Conservation (phyloP, 2,113 vertebrate genomes). For the Peromyscus californicus region DNA sequence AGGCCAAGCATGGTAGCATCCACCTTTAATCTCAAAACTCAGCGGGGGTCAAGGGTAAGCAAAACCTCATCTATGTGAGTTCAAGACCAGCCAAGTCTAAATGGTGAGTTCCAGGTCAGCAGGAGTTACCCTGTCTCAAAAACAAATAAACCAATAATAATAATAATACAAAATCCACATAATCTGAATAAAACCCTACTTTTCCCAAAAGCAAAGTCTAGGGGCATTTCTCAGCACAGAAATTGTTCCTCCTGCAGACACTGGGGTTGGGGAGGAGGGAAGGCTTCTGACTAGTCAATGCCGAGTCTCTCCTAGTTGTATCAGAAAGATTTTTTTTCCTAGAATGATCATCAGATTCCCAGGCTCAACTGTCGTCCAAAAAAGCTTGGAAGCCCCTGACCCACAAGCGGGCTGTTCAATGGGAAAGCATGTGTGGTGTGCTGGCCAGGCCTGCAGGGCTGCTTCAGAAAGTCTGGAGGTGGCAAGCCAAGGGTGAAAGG, state of each 20-base stretch:
- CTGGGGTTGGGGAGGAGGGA: neutral
- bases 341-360: neutral
- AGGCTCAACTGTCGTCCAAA: neutral
- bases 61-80: neutral
- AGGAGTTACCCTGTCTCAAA: neutral
- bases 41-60: neutral
- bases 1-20: neutral
- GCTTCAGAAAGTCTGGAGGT: neutral
- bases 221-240: neutral
- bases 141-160: neutral
- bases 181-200: neutral
- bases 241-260: neutral
- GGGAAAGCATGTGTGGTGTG: neutral
- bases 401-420: neutral
- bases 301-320: neutral
- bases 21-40: neutral
- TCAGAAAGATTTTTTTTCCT: neutral
- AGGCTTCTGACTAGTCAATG: neutral
- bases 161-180: neutral
- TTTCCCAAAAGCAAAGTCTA: conserved; percentile 6
- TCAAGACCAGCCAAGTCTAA: neutral
- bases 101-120: neutral
- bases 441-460: neutral
- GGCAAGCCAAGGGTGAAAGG: conserved; percentile 68
- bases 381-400: neutral